Evolutionary conservation across 2,113 vertebrate species (phyloP).

Genomic region (Pholis gunnellus): DNA sequence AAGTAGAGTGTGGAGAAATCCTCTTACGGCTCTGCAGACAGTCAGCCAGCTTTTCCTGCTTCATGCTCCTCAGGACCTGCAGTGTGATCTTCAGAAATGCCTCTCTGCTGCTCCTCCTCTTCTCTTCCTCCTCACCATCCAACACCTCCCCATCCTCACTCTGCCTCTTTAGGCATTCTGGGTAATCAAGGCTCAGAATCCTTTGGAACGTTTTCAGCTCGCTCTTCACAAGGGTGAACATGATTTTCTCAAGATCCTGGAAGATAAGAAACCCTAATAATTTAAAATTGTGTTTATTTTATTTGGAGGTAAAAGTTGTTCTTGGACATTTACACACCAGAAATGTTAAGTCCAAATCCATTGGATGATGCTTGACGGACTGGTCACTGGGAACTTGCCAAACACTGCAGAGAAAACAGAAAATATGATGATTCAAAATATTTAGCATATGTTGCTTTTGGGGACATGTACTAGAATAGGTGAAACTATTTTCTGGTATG

Average conservation of each 20-base stretch:
- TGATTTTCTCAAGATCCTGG: conserved; percentile 15
- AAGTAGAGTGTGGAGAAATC: not conserved
- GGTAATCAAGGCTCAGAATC: not conserved
- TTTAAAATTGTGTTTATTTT: too few relatives aligned
- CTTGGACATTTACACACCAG: not conserved
- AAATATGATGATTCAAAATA: not conserved
- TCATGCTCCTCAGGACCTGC: conserved; percentile 23
- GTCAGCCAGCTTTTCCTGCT: conserved; percentile 22
- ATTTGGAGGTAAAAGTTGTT: not conserved
- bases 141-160: not conserved
- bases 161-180: not conserved
- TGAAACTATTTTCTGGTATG: not conserved
- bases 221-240: not conserved
- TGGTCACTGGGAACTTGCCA: not conserved
- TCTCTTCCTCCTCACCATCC: not conserved
- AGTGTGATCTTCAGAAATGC: conserved; percentile 22
- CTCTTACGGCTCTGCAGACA: conserved; percentile 36
- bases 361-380: not conserved
- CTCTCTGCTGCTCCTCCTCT: conserved; percentile 13
- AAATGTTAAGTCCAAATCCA: conserved; percentile 10
- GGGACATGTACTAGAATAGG: not conserved
- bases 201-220: conserved; percentile 33
- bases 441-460: not conserved
- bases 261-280: not conserved
- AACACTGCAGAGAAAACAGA: conserved; percentile 4